phyloP scores from a whole-genome alignment of 2,797 vertebrate genomes.

The Sphenodon punctatus region DNA sequence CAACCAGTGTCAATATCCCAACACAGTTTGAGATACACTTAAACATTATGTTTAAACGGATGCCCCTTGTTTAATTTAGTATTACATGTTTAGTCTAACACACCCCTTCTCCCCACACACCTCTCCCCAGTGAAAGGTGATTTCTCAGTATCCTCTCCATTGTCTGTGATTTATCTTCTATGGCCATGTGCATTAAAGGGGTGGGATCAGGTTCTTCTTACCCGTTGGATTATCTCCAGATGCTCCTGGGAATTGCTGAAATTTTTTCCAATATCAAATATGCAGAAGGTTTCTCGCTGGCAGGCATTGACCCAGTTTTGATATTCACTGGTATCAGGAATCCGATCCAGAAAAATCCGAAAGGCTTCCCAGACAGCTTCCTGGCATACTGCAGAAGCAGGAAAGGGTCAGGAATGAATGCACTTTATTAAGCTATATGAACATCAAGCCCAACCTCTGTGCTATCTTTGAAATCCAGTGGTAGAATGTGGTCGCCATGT shows the following conservation, averaged over 20 bases:
- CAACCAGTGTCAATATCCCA: too few species aligned
- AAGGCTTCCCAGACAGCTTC: constrained; percentile 95
- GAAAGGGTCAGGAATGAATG: not conserved
- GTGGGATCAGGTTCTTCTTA: constrained; percentile 66
- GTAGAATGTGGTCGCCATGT: too few species aligned
- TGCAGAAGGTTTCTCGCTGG: constrained; percentile 87
- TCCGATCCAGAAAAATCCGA: constrained; percentile 90
- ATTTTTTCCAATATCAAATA: constrained; percentile 88
- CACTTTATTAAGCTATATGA: constrained; percentile 4
- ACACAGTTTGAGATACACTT: too few species aligned
- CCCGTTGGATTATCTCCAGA: constrained; percentile 82
- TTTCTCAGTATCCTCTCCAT: too few species aligned
- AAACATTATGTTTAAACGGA: too few species aligned
- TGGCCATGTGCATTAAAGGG: not conserved
- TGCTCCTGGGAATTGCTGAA: constrained; percentile 92
- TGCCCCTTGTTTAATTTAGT: too few species aligned
- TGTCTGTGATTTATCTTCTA: not conserved
- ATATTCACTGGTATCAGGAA: constrained; percentile 88
- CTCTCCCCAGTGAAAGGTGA: too few species aligned
- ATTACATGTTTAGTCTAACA: too few species aligned
- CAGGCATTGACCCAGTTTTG: constrained; percentile 89
- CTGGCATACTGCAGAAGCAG: constrained; percentile 86
- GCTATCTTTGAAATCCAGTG: too few species aligned
- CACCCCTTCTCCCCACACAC: too few species aligned
- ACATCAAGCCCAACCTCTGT: not conserved